Evolutionary conservation across 2,113 vertebrate species (phyloP).

Genomic region (Talpa occidentalis): DNA sequence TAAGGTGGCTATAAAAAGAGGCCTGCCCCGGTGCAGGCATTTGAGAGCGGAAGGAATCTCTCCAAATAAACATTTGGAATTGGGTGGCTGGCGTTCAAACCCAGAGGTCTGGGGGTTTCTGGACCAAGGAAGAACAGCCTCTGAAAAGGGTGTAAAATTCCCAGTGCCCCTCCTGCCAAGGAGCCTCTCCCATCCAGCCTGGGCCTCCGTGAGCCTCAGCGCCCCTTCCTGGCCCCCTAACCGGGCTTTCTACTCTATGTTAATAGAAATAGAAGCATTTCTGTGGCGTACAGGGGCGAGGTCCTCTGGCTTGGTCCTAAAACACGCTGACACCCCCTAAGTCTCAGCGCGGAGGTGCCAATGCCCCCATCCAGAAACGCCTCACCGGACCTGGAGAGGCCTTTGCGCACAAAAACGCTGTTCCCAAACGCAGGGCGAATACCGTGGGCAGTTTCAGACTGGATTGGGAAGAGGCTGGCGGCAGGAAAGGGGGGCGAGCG

Average conservation of each 20-base stretch:
- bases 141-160: not conserved
- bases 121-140: not conserved
- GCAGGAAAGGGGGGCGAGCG: rapidly evolving
- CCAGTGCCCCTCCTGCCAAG: not conserved
- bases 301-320: not conserved
- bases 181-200: not conserved
- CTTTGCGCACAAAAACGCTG: not conserved
- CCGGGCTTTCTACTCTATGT: not conserved
- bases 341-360: too few species aligned
- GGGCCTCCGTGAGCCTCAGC: not conserved
- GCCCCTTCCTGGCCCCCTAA: not conserved
- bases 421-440: not conserved
- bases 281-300: rapidly evolving
- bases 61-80: conserved; percentile 86
- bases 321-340: not conserved
- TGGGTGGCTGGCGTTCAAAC: conserved; percentile 80
- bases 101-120: conserved; percentile 70
- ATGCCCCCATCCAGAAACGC: not conserved
- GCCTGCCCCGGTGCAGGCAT: not conserved
- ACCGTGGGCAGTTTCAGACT: conserved; percentile 56
- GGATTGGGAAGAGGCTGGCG: conserved; percentile 68
- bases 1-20: conserved; percentile 71
- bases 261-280: not conserved
- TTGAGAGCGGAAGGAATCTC: conserved; percentile 75
- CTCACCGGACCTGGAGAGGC: not conserved